Base-by-base conservation (phyloP, 2,113 vertebrate species). In the Tenebrosternarchus preto region DNA sequence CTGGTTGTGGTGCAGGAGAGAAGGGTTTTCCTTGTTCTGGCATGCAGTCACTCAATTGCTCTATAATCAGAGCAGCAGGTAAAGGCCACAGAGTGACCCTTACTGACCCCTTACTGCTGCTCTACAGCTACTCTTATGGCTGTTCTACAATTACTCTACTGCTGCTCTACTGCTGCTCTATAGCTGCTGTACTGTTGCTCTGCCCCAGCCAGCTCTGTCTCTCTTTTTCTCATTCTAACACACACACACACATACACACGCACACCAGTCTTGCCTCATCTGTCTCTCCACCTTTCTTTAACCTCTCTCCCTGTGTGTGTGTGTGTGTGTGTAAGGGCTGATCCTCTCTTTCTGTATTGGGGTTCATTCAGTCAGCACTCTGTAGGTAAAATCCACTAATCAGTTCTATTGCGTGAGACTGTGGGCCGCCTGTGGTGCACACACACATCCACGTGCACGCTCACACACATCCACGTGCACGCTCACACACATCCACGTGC, bases 331-430 rank as follows among this genome's bases (percentile, higher is more conserved):
- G 33, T 12, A 15, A 11, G 43, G 2, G 43, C 43, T 50, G 43
- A 50, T 50, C 43, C n/a, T 50, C 25, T 31, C 5, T n/a, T 12
- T 73, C 39, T 31, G 50, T 29, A 1, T 73, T 19, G 5, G 71
- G 53, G 71, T 73, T 56, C 53, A 31, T 73, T 73, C 56, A 50
- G 71, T 31, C 71, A 73, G 46, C 27, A 29, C 71, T 29, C 53
- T 2, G 27, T 19, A 53, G 71, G 25, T 25, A 17, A 25, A 56
- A 17, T 20, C 16, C 71, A 73, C 71, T 73, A 73, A 73, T 73
- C 71, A 73, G 27, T 8, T 9, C 53, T 29, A 33, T 12, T 50
- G 43, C 43, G 43, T 50, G 43, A 15, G 15, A 12, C 43, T 50
- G 43, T 50, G 43, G 43, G 12, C 39, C 11, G 50, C 20, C 56